phyloP scores from a whole-genome alignment of 2,797 vertebrate genomes.

The Dromococcyx pavoninus region DNA sequence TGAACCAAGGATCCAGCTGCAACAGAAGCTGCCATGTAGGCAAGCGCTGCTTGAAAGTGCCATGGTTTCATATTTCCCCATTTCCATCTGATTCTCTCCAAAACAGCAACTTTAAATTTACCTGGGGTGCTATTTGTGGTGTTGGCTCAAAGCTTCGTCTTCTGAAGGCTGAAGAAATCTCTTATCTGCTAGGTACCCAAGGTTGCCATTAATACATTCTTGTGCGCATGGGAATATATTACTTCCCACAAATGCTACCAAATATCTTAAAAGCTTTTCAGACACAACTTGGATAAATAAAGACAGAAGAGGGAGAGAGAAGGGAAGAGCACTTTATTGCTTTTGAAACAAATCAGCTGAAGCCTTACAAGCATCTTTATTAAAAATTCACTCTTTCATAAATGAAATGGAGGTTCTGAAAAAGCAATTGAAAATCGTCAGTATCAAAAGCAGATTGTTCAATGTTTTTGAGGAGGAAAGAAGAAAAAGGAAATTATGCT shows the following conservation, averaged over 20 bases:
- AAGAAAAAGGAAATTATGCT: neutral
- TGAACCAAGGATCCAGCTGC: neutral
- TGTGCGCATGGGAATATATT: neutral
- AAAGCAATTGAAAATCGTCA: neutral
- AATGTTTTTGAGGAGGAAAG: neutral
- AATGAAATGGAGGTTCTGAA: neutral
- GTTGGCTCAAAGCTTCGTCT: neutral
- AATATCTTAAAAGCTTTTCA: neutral
- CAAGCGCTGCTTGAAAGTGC: neutral
- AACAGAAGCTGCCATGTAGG: neutral
- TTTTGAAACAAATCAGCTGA: neutral
- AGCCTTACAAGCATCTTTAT: neutral
- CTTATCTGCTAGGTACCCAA: neutral
- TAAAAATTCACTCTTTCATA: neutral
- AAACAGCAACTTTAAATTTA: neutral
- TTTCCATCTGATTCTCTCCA: neutral
- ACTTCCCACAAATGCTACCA: neutral
- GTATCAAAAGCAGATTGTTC: neutral
- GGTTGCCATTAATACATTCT: neutral
- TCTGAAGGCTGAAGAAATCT: neutral
- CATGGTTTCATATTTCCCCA: neutral
- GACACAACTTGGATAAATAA: neutral
- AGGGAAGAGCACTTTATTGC: neutral
- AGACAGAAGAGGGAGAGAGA: neutral
- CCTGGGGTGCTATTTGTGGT: neutral